A percentile compares a stretch with the other conserved stretches of the same genome.
Conservation (phyloP, 2,113 vertebrate species). For the Trematocara zebra region DNA sequence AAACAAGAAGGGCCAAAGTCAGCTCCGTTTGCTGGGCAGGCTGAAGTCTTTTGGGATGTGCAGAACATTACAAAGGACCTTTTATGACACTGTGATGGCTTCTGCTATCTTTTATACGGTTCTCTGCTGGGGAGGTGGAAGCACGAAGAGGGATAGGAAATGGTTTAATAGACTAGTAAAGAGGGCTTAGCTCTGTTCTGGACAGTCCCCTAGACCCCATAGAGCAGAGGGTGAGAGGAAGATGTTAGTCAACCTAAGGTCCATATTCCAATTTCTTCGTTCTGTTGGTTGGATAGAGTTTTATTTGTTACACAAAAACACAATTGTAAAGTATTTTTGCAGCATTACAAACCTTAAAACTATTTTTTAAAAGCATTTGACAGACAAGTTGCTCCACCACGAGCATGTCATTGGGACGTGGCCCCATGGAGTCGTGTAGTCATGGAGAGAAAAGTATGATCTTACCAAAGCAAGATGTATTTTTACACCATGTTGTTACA, state of each 20-base stretch:
- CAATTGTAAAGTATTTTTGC: background rate
- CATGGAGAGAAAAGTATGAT: conserved; percentile 37
- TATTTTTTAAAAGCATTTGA: background rate
- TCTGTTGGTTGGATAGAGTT: background rate
- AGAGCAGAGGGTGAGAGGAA: background rate
- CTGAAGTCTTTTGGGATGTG: background rate
- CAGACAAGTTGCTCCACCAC: background rate
- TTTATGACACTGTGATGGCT: background rate
- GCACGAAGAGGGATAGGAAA: background rate
- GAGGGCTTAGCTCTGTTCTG: background rate
- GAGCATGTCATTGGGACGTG: conserved; percentile 30
- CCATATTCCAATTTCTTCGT: background rate
- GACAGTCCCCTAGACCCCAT: background rate
- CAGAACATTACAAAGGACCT: background rate
- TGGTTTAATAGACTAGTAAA: background rate
- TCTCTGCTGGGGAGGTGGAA: background rate
- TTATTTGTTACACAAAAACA: background rate
- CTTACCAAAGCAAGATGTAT: conserved; percentile 60
- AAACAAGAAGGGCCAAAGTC: background rate
- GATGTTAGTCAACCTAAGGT: background rate
- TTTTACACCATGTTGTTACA: conserved; percentile 62
- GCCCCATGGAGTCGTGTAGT: conserved; percentile 12
- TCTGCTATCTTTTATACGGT: background rate
- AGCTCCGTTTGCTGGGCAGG: background rate
- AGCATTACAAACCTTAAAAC: background rate